Base-by-base conservation (phyloP, 2,888 invertebrate species). In the Plebejus melissa region DNA sequence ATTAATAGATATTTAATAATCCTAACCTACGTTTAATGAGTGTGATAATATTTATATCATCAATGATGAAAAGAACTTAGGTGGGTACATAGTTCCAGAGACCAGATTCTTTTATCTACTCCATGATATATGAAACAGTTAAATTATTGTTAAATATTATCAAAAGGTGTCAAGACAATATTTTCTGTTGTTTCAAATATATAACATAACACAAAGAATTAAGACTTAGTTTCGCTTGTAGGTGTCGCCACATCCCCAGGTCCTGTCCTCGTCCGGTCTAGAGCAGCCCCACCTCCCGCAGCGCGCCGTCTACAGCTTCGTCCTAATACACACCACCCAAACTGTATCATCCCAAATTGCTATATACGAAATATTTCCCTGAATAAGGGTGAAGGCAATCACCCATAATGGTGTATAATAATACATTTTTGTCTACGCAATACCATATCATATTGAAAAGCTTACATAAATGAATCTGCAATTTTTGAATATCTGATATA, bases 261-360 rank as follows among this genome's bases (percentile, higher is more conserved):
- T 65, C 11, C 46, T 28, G 80, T 79, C 79, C 78, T 80, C 78
- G 80, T 79, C 77, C 78, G 77, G 75, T 79, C 77, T 96, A 98
- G 90, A 98, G 96, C 88, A 98, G 96, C 90, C 98, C 98, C 95
- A 98, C 97, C 93, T 98, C 98, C 90, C 97, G 96, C 89, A 98
- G 96, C 89, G 98, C 97, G 88, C 97, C 97, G 94, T 98, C 98
- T 94, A 98, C 96, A 86, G 97, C 97, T 96, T 98, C 98, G 93
- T 98, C 98, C 98, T 92, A 90, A 82, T 80, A 85, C 80, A 82
- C 79, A 79, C 77, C 80, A 78, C 78, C 78, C 80, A 79, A 79
- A 78, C 79, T 79, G 77, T 74, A 57, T 54, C 50, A 72, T 50
- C 72, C 72, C 65, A 65, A 36, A 65, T 32, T 36, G 32, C 65